These are phyloP conservation scores for Drosophila mojavensis DNA, from an alignment of 1,140 invertebrate species.

Conservation along the genomic window DNA sequence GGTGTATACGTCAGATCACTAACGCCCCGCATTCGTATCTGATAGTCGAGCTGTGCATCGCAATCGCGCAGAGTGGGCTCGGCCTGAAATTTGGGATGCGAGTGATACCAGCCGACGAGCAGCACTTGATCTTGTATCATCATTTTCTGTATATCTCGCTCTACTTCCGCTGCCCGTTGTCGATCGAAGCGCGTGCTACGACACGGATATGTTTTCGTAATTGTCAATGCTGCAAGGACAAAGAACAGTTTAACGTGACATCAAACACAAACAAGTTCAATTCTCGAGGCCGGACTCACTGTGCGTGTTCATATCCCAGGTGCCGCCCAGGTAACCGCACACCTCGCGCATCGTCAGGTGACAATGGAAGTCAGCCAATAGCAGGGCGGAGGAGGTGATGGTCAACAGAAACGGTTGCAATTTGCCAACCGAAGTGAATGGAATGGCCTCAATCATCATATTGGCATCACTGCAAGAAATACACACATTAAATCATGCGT, in stretches of 20 bases:
- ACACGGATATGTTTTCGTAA: slow-evolving; percentile 95
- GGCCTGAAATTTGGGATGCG: slow-evolving; percentile 94
- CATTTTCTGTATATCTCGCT: slow-evolving; percentile 91
- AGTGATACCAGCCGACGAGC: slow-evolving; percentile 98
- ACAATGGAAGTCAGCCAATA: slow-evolving; percentile 96
- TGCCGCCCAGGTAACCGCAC: slow-evolving; percentile 96
- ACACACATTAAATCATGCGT: background rate
- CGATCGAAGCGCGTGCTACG: slow-evolving; percentile 91
- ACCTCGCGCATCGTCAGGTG: slow-evolving; percentile 96
- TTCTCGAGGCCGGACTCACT: slow-evolving; percentile 87
- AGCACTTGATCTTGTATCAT: slow-evolving; percentile 92
- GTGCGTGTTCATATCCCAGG: slow-evolving; percentile 97
- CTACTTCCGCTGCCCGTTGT: slow-evolving; percentile 89
- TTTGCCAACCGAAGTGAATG: slow-evolving; percentile 94
- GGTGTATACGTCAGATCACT: slow-evolving; percentile 95
- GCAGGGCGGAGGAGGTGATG: slow-evolving; percentile 93
- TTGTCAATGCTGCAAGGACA: slow-evolving; percentile 89
- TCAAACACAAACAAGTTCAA: background rate
- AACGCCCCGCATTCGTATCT: slow-evolving; percentile 96
- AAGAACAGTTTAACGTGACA: slow-evolving; percentile 15
- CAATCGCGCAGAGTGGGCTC: slow-evolving; percentile 95
- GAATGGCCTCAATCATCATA: slow-evolving; percentile 93
- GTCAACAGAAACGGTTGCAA: slow-evolving; percentile 96
- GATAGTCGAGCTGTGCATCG: slow-evolving; percentile 96
- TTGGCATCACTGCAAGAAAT: slow-evolving; percentile 89